These are phyloP conservation scores for Leucophenga maculata DNA, from an alignment of 2,888 invertebrate species.

Conservation along the genomic window DNA sequence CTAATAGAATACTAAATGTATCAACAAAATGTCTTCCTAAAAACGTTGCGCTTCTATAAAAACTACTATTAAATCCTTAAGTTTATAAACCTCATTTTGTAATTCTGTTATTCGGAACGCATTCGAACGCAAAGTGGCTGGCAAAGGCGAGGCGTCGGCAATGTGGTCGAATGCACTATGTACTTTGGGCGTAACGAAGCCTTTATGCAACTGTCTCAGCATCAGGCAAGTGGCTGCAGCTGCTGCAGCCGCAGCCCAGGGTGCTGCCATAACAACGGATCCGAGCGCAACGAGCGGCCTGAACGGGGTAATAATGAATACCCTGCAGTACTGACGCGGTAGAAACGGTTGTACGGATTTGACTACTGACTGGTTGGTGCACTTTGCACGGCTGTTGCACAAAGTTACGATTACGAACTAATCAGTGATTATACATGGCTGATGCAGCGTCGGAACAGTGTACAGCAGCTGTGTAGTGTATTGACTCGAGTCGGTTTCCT, in stretches of 20 bases:
- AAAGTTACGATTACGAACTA: no score
- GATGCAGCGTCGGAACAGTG: no score
- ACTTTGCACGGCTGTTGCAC: no score
- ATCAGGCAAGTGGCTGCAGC: conserved; percentile 72
- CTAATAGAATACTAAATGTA: conserved; percentile 42
- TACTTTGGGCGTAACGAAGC: conserved; percentile 73
- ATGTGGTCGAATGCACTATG: conserved; percentile 73
- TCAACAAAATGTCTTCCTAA: not conserved
- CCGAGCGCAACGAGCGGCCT: conserved; percentile 54
- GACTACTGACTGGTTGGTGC: no score
- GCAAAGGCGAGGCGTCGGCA: conserved; percentile 59
- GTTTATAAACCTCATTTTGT: not conserved
- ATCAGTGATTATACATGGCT: no score
- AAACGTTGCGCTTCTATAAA: not conserved
- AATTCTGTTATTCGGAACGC: conserved; percentile 22
- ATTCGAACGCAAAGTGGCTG: conserved; percentile 61
- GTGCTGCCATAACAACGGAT: conserved; percentile 63
- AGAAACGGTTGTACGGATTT: no score
- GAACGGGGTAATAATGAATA: conserved; percentile 60
- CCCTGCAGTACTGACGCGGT: no score
- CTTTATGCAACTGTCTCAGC: conserved; percentile 72
- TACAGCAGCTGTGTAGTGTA: no score
- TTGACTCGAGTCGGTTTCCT: no score
- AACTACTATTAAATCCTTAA: not conserved
- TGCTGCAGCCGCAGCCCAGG: conserved; percentile 65